phyloP scores from a whole-genome alignment of 2,888 invertebrate species.

The Parnassius glacialis region DNA sequence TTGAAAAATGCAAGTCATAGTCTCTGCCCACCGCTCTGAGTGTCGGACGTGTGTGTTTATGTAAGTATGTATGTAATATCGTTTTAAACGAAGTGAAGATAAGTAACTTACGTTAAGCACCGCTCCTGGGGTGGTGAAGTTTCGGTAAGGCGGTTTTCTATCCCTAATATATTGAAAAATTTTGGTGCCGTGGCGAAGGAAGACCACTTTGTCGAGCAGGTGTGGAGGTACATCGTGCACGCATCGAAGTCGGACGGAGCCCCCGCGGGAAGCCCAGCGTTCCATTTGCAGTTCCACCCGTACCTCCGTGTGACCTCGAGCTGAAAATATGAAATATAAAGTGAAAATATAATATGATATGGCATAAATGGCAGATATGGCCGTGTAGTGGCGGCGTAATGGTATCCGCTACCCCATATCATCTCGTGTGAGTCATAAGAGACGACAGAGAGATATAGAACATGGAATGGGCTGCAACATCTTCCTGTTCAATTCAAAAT shows the following conservation, averaged over 20 bases:
- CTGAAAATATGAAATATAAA: slow-evolving; percentile 42
- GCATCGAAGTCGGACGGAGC: slow-evolving; percentile 86
- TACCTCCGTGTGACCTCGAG: slow-evolving; percentile 76
- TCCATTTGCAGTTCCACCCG: slow-evolving; percentile 85
- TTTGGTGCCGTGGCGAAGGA: slow-evolving; percentile 85
- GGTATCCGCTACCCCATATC: too few relatives aligned
- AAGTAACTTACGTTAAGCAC: slow-evolving; percentile 86
- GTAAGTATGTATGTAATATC: background rate
- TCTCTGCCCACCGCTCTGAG: too few relatives aligned
- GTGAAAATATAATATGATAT: too few relatives aligned
- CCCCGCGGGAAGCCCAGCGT: slow-evolving; percentile 86
- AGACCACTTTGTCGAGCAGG: slow-evolving; percentile 89
- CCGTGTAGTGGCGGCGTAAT: too few relatives aligned
- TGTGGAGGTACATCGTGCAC: slow-evolving; percentile 87
- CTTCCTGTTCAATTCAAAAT: too few relatives aligned
- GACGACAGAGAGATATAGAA: too few relatives aligned
- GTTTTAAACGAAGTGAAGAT: background rate
- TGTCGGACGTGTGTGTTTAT: too few relatives aligned
- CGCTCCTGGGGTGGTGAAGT: slow-evolving; percentile 85
- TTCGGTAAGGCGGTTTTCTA: slow-evolving; percentile 86
- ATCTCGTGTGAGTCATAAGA: too few relatives aligned
- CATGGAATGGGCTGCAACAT: too few relatives aligned
- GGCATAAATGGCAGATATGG: too few relatives aligned
- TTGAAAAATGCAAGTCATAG: too few relatives aligned
- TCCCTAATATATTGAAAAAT: slow-evolving; percentile 91